Percentiles rank a stretch among this genome's conserved stretches.
These are phyloP conservation scores for Heliocidaris erythrogramma DNA, from an alignment of 35 echinoderm and acorn worm species.

Conservation along the genomic window DNA sequence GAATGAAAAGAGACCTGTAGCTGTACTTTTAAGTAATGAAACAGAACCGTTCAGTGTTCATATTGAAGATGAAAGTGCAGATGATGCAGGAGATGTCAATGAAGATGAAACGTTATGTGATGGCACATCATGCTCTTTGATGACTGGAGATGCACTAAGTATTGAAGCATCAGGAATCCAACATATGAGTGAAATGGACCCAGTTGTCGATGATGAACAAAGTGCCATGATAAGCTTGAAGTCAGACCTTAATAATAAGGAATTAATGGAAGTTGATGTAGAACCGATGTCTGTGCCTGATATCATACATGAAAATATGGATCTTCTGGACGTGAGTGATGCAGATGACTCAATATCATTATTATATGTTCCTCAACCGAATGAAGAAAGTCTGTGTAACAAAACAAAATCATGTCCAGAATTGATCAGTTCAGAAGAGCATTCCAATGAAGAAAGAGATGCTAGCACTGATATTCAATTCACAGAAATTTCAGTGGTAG, in stretches of 20 bases:
- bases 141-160: not conserved
- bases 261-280: not conserved
- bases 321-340: not conserved
- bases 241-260: not conserved
- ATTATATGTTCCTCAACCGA: not conserved
- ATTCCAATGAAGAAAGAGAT: not conserved
- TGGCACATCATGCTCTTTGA: not conserved
- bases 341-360: not conserved
- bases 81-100: not conserved
- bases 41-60: not conserved
- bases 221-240: not conserved
- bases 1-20: not conserved
- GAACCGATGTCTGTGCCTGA: not conserved
- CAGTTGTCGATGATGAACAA: not conserved
- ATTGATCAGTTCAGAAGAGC: no score
- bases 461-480: not conserved
- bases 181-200: not conserved
- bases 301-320: not conserved
- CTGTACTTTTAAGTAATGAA: not conserved
- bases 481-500: not conserved
- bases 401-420: not conserved
- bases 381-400: not conserved
- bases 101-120: not conserved
- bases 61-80: not conserved
- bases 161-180: not conserved